A percentile compares a stretch with the other conserved stretches of the same genome.
phyloP scores from a whole-genome alignment of 2,113 vertebrate genomes.

The Turdus rufiventris region DNA sequence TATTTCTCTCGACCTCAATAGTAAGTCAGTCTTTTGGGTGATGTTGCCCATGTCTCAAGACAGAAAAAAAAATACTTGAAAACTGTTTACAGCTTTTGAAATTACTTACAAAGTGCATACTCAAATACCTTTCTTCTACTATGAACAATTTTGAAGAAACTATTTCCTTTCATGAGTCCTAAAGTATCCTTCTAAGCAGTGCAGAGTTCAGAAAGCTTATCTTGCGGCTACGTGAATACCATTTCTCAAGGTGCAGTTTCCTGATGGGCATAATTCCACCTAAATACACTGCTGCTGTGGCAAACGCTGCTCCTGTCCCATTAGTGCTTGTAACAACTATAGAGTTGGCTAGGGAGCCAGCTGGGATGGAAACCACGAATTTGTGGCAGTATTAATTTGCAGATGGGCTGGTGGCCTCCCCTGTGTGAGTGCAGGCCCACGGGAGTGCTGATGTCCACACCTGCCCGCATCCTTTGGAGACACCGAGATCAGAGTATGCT shows the following conservation, averaged over 20 bases:
- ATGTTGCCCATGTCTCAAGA: neutral
- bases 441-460: rapidly evolving
- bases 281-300: neutral
- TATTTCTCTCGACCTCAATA: neutral
- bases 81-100: neutral
- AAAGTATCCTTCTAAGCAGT: neutral
- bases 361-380: neutral
- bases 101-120: neutral
- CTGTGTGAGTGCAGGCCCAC: rapidly evolving
- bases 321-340: rapidly evolving
- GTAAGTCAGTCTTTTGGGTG: neutral
- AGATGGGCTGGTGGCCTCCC: neutral
- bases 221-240: neutral
- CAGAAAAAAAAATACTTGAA: neutral
- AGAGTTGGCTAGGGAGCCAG: neutral
- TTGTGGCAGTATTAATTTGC: neutral
- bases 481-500: rapidly evolving
- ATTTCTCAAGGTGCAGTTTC: neutral
- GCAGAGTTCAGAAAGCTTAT: neutral
- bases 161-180: neutral
- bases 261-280: neutral
- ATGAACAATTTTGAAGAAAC: neutral
- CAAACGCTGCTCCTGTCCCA: rapidly evolving
- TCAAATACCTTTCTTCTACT: neutral
- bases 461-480: neutral